These are phyloP conservation scores for Physeter macrocephalus DNA, from an alignment of 2,113 vertebrate genomes.

Conservation along the genomic window DNA sequence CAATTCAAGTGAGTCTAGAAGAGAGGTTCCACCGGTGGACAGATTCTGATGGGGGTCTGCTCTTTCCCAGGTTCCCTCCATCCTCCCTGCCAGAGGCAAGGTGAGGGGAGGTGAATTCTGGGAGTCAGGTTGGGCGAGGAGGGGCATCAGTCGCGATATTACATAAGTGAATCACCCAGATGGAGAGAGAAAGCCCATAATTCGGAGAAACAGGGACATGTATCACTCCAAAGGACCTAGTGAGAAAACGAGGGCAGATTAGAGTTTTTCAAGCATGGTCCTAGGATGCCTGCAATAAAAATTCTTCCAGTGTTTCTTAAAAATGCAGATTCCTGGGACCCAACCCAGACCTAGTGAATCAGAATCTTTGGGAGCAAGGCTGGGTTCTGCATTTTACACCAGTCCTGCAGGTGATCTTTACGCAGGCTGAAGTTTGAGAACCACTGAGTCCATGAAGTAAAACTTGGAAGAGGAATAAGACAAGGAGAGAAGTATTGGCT, in stretches of 20 bases:
- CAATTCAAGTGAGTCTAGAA: background rate
- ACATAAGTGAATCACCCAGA: background rate
- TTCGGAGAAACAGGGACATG: background rate
- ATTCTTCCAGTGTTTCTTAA: background rate
- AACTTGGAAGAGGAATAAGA: background rate
- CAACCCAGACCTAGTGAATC: background rate
- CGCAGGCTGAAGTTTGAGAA: background rate
- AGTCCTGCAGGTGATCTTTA: background rate
- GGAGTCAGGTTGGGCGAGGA: background rate
- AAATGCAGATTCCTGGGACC: background rate
- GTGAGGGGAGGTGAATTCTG: background rate
- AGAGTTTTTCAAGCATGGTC: background rate
- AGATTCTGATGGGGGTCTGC: background rate
- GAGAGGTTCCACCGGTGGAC: background rate
- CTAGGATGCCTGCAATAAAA: background rate
- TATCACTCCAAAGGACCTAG: background rate
- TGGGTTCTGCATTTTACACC: background rate
- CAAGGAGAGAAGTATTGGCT: background rate
- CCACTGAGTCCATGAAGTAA: fast-evolving
- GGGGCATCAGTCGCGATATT: background rate
- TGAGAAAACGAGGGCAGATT: background rate
- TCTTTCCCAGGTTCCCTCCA: background rate
- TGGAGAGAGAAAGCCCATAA: background rate
- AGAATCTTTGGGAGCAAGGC: background rate
- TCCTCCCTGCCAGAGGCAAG: background rate